Conservation (phyloP, 2,888 invertebrate genomes). For the Chrysotoxum bicinctum region DNA sequence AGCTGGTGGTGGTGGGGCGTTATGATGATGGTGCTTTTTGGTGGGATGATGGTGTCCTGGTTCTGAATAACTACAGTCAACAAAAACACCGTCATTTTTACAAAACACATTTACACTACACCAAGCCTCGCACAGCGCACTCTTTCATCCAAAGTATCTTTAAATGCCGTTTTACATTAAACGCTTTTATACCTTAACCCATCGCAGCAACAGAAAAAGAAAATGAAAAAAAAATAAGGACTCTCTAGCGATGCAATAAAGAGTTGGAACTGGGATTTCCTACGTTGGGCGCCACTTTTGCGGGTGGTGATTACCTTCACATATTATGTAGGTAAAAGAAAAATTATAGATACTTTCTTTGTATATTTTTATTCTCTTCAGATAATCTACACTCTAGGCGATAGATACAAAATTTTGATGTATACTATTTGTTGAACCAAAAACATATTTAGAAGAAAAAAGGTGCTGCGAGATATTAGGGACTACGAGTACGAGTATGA, state of each 20-base stretch:
- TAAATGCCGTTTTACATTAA: constrained; percentile 69
- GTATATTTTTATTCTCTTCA: constrained; percentile 17
- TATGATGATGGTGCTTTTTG: constrained; percentile 20
- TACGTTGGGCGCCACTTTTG: constrained; percentile 49
- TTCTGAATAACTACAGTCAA: constrained; percentile 51
- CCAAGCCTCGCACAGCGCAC: constrained; percentile 14
- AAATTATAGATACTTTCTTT: constrained; percentile 8
- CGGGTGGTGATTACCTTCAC: constrained; percentile 52
- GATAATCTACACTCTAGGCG: constrained; percentile 49
- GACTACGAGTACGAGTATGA: background rate
- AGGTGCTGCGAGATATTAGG: background rate
- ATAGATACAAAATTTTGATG: constrained; percentile 42
- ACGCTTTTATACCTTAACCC: constrained; percentile 25
- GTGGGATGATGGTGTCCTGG: constrained; percentile 40
- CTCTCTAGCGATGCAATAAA: constrained; percentile 16
- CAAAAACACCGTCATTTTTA: constrained; percentile 58
- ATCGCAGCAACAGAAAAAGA: background rate
- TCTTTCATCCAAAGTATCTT: constrained; percentile 69
- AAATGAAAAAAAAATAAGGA: background rate
- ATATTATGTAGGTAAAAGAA: background rate
- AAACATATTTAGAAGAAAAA: constrained; percentile 15
- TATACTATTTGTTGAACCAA: constrained; percentile 20
- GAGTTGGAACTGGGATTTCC: constrained; percentile 30
- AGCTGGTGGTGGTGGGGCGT: background rate
- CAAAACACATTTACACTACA: constrained; percentile 48